A percentile compares a stretch with the other conserved stretches of the same genome.
Evolutionary conservation across 1,140 invertebrate species (phyloP).

Genomic region (Orchesella cincta): DNA sequence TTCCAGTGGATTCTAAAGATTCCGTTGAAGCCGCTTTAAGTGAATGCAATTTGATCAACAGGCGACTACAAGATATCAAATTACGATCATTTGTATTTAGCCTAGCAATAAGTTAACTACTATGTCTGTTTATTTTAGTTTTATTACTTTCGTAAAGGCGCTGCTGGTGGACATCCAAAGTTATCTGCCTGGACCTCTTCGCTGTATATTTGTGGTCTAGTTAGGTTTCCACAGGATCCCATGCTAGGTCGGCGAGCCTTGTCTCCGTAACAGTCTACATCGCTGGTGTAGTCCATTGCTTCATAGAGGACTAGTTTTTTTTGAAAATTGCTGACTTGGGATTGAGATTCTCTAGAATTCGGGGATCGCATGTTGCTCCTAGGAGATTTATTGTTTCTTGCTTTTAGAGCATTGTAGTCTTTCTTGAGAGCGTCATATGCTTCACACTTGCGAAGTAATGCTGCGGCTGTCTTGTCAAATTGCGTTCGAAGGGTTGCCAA

Average conservation of each 20-base stretch:
- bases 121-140: background rate
- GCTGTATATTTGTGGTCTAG: background rate
- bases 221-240: constrained; percentile 19
- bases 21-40: background rate
- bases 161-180: background rate
- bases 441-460: background rate
- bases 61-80: background rate
- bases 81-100: background rate
- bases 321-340: background rate
- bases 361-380: too few relatives aligned
- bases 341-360: background rate
- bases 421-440: constrained; percentile 8
- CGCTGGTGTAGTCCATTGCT: background rate
- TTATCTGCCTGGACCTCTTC: background rate
- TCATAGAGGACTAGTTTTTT: background rate
- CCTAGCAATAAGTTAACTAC: background rate
- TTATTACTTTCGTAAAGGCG: background rate
- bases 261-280: background rate
- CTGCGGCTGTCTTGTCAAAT: background rate
- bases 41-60: background rate
- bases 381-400: background rate
- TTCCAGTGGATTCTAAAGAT: constrained; percentile 11
- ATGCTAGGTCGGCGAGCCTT: background rate
- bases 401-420: background rate
- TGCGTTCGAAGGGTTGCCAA: background rate